A percentile compares a stretch with the other conserved stretches of the same genome.
phyloP scores from a whole-genome alignment of 1,140 invertebrate species.

The Drosophila littoralis region DNA sequence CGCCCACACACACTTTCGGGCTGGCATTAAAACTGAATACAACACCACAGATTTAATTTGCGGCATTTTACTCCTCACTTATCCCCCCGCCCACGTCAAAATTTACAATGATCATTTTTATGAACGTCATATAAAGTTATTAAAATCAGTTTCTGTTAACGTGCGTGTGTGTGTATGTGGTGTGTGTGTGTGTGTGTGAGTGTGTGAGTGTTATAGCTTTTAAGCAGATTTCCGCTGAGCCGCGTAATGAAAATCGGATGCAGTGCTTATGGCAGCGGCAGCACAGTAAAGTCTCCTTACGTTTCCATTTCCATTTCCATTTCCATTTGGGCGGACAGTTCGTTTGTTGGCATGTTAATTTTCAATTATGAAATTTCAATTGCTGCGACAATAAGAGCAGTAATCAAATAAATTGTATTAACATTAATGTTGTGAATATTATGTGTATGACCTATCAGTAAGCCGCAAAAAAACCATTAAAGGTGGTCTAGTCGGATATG shows the following conservation, averaged over 20 bases:
- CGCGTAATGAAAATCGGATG: constrained; percentile 63
- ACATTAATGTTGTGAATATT: constrained; percentile 37
- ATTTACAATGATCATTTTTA: constrained; percentile 77
- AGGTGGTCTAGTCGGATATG: too few species aligned
- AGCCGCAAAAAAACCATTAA: background rate
- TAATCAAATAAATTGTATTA: constrained; percentile 23
- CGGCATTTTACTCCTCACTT: constrained; percentile 62
- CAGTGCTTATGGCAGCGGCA: constrained; percentile 17
- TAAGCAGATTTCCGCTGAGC: constrained; percentile 54
- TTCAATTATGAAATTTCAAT: constrained; percentile 61
- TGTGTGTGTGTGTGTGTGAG: constrained; percentile 12
- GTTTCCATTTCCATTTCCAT: constrained; percentile 10
- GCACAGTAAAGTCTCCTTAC: constrained; percentile 7
- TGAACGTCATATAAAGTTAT: constrained; percentile 61
- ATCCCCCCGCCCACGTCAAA: constrained; percentile 38
- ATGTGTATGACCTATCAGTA: constrained; percentile 4
- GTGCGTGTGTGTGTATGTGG: constrained; percentile 8
- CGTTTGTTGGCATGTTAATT: constrained; percentile 15
- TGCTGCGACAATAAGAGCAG: constrained; percentile 34
- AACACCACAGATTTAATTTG: constrained; percentile 67
- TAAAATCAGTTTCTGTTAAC: constrained; percentile 47
- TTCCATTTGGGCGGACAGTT: background rate
- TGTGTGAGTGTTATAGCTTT: constrained; percentile 29
- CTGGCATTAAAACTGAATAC: constrained; percentile 52
- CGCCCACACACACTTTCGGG: background rate